phyloP scores from a whole-genome alignment of 1,140 invertebrate species.

The Neotoxoptera formosana region DNA sequence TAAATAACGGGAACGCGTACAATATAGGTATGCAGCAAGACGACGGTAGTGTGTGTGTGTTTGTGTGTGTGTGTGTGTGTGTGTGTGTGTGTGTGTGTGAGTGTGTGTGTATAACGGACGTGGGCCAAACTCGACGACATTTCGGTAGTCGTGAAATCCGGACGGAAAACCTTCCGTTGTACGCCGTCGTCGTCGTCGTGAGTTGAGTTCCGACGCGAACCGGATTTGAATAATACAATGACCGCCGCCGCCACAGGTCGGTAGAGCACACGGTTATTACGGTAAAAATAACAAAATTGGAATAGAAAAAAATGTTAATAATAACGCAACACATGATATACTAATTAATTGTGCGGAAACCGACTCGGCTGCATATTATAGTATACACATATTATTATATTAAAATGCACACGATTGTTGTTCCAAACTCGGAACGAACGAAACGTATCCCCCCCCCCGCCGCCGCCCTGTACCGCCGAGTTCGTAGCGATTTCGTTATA shows the following conservation, averaged over 20 bases:
- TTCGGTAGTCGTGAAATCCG: constrained; percentile 38
- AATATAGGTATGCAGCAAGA: background rate
- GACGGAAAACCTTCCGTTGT: background rate
- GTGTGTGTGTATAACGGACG: background rate
- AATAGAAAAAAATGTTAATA: background rate
- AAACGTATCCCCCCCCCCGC: background rate
- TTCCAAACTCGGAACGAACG: background rate
- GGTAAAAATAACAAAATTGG: background rate
- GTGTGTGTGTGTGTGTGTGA: too few species aligned
- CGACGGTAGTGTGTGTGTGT: background rate
- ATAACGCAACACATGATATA: constrained; percentile 14
- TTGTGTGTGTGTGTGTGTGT: background rate
- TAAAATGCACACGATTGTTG: background rate
- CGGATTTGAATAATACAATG: constrained; percentile 42
- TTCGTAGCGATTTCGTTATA: background rate
- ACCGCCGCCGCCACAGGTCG: background rate
- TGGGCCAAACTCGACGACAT: constrained; percentile 16
- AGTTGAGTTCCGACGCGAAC: background rate
- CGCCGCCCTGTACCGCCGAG: background rate
- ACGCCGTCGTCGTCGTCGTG: background rate
- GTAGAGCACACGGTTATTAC: background rate
- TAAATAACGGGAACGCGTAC: constrained; percentile 40
- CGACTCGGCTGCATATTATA: background rate
- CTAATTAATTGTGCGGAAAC: constrained; percentile 3
- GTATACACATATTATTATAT: background rate